Evolutionary conservation across 2,888 invertebrate genomes (phyloP).

Genomic region (Lomographa bimaculata): DNA sequence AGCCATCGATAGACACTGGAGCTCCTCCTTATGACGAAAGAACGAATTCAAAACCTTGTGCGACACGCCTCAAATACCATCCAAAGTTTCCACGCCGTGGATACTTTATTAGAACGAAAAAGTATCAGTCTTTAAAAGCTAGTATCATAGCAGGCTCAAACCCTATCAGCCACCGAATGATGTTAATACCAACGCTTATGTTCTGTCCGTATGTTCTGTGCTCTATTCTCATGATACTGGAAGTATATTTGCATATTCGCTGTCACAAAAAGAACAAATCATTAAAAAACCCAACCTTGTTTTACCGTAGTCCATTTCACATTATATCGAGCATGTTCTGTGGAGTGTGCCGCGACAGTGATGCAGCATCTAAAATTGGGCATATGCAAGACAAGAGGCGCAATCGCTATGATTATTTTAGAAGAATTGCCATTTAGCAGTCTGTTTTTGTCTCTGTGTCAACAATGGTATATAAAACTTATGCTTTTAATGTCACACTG

Average conservation of each 20-base stretch:
- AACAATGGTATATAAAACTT: too few relatives aligned
- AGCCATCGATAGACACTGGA: constrained; percentile 46
- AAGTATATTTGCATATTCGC: constrained; percentile 86
- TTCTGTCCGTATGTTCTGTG: constrained; percentile 81
- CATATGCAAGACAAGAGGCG: constrained; percentile 86
- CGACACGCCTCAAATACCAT: constrained; percentile 23
- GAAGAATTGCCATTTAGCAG: constrained; percentile 54
- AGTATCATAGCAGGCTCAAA: constrained; percentile 67
- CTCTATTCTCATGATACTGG: constrained; percentile 77
- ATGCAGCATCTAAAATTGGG: constrained; percentile 84
- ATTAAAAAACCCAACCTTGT: constrained; percentile 81
- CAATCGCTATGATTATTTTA: constrained; percentile 66
- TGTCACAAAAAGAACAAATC: constrained; percentile 87
- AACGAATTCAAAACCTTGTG: constrained; percentile 7
- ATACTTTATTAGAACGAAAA: constrained; percentile 56
- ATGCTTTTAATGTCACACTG: too few relatives aligned
- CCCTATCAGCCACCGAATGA: constrained; percentile 71
- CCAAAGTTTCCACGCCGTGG: constrained; percentile 53
- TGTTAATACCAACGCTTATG: constrained; percentile 84
- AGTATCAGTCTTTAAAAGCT: constrained; percentile 60
- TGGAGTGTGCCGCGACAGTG: constrained; percentile 85
- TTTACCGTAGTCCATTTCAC: constrained; percentile 88
- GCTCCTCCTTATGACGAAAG: constrained; percentile 3
- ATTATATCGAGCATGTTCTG: constrained; percentile 87
- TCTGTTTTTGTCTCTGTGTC: too few relatives aligned